A percentile compares a stretch with the other conserved stretches of the same genome.
These are phyloP conservation scores for Corythaeola cristata DNA, from an alignment of 2,113 vertebrate genomes.

Conservation along the genomic window DNA sequence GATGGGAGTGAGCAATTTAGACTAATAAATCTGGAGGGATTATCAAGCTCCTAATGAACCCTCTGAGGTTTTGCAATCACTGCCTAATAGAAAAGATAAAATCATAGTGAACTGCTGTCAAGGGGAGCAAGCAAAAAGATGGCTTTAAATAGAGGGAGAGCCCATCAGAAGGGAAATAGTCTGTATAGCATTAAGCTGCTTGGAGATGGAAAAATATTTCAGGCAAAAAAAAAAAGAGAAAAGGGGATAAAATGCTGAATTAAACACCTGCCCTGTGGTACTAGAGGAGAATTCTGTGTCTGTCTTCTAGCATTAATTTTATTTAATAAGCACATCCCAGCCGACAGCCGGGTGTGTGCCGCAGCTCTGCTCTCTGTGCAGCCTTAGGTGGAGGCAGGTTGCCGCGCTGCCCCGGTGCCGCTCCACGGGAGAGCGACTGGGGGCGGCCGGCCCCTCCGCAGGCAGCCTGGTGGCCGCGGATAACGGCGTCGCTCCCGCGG, in stretches of 20 bases:
- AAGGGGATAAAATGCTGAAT: conserved; percentile 44
- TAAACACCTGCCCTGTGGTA: conserved; percentile 53
- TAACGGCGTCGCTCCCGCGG: neutral
- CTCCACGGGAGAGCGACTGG: neutral
- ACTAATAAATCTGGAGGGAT: conserved; percentile 78
- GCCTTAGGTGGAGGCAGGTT: neutral
- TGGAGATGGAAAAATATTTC: conserved; percentile 4
- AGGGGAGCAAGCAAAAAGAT: neutral
- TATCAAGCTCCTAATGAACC: conserved; percentile 75
- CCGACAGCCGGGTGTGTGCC: neutral
- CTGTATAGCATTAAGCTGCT: neutral
- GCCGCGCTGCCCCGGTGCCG: neutral
- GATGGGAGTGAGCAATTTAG: conserved; percentile 60
- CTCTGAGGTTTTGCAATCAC: conserved; percentile 62
- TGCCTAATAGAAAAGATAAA: conserved; percentile 75
- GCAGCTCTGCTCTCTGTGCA: neutral
- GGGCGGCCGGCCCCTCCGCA: neutral
- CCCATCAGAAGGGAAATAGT: neutral
- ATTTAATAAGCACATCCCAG: conserved; percentile 36
- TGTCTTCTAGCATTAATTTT: conserved; percentile 44
- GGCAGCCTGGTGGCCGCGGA: neutral
- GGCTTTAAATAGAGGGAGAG: neutral
- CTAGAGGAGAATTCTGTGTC: conserved; percentile 23
- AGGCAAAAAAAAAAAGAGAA: neutral
- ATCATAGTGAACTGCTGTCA: conserved; percentile 53